phyloP scores from a whole-genome alignment of 2,797 vertebrate genomes.

The Xenops minutus region DNA sequence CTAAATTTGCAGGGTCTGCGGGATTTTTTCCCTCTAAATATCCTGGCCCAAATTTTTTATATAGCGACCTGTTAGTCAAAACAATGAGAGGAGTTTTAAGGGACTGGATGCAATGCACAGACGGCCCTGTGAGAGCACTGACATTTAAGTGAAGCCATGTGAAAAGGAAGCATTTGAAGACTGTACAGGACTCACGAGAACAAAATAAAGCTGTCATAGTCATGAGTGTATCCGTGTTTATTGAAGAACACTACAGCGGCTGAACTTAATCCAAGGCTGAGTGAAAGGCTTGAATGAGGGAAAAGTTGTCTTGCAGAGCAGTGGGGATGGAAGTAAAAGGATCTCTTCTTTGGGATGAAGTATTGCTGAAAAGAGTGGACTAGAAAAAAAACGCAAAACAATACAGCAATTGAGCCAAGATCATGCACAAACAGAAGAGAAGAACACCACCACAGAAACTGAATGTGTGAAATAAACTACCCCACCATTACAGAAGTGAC shows the following conservation, averaged over 20 bases:
- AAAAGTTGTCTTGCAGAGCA: background rate
- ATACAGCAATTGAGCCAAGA: background rate
- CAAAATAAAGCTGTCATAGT: background rate
- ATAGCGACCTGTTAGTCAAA: slow-evolving; percentile 19
- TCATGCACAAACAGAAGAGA: background rate
- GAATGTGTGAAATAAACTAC: rapidly evolving
- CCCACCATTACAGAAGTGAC: background rate
- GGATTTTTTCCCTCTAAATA: background rate
- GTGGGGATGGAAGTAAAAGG: background rate
- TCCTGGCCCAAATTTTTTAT: background rate
- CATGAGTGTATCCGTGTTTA: background rate
- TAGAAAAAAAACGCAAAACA: background rate
- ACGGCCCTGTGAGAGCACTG: background rate
- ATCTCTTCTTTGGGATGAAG: background rate
- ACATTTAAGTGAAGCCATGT: background rate
- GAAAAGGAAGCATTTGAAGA: background rate
- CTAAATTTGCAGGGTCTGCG: slow-evolving; percentile 21
- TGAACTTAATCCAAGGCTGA: background rate
- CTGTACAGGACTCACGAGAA: background rate
- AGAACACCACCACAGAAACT: background rate
- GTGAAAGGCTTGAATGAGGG: background rate
- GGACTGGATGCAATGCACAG: background rate
- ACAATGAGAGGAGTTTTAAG: slow-evolving; percentile 7
- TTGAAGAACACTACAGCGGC: background rate
- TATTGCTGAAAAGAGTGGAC: background rate